Base-by-base conservation (phyloP, 2,113 vertebrate genomes). In the Leucopsar rothschildi region DNA sequence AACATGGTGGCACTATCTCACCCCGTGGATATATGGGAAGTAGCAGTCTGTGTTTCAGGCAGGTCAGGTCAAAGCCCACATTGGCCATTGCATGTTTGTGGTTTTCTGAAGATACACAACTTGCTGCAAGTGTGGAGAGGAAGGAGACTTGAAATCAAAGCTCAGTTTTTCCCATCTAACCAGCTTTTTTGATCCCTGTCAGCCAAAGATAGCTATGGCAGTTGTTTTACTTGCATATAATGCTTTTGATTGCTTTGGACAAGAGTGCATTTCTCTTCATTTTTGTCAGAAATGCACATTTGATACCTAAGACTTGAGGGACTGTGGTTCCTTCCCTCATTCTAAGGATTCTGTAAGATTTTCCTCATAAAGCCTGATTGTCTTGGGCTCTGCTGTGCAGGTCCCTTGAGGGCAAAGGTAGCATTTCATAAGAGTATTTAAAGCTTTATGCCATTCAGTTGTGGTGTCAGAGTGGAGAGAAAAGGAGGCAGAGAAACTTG, bases 1-100 rank as follows among this genome's bases (percentile, higher is more conserved):
- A 27, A 2, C 5, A 8, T 10, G 52, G 8, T 27, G 79, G 31
- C 53, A 35, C 22, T 33, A 0, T 91, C 63, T 87, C 6, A 20
- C 20, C 27, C 31, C 4, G 0, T 17, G 53, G 14, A 2, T 59
- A 1, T 15, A 1, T 21, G 29, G 47, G 16, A 52, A 37, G 6
- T 27, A 8, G 11, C 8, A 2, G 2, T 53, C 6, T 22, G 0
- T 49, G 7, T 60, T 81, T 50, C 23, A 27, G 50, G 25, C 50
- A 45, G 31, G 24, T 31, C 33, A 17, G 1, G 27, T 70, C 13
- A 53, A 70, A 79, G 49, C 7, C 56, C 4, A 3, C 3, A 1
- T 29, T 50, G 7, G 2, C 20, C 16, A 5, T 52, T 71, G 57
- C 5, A 3, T 10, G 3, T 42, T 23, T 52, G 13, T 19, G 39